Conservation (phyloP, 2,113 vertebrate genomes). For the Osmerus eperlanus region DNA sequence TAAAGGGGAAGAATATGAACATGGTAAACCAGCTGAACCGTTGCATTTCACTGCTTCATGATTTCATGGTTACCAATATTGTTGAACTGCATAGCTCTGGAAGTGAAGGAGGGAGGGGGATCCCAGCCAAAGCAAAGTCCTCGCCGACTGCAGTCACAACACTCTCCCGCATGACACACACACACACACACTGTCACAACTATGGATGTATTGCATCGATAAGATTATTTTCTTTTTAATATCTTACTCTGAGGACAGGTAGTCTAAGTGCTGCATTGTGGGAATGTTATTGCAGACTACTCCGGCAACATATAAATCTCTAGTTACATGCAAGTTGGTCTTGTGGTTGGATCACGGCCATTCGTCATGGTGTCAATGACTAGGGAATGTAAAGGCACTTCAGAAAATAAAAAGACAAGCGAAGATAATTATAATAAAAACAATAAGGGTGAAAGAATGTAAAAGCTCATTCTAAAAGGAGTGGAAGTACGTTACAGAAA, state of each 20-base stretch:
- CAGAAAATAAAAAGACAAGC: slow-evolving; percentile 65
- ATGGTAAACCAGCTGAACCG: slow-evolving; percentile 26
- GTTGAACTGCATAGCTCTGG: slow-evolving; percentile 19
- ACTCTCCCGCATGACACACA: slow-evolving; percentile 1
- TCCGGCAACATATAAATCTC: slow-evolving; percentile 30
- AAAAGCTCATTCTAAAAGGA: slow-evolving; percentile 32
- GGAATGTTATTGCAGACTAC: slow-evolving; percentile 59
- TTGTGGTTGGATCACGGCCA: background rate
- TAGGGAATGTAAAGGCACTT: slow-evolving; percentile 75
- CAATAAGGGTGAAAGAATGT: slow-evolving; percentile 28
- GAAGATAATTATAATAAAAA: slow-evolving; percentile 40
- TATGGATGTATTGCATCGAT: slow-evolving; percentile 39
- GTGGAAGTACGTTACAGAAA: slow-evolving; percentile 9
- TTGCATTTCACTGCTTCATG: slow-evolving; percentile 27
- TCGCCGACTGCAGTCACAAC: slow-evolving; percentile 27
- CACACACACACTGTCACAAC: slow-evolving; percentile 26
- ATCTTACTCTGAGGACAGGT: slow-evolving; percentile 17
- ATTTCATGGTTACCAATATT: slow-evolving; percentile 38
- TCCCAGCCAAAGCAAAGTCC: slow-evolving; percentile 37
- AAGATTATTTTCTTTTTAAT: slow-evolving; percentile 13
- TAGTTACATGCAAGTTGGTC: slow-evolving; percentile 43
- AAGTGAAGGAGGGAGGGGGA: background rate
- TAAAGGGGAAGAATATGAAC: slow-evolving; percentile 21
- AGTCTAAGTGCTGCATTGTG: slow-evolving; percentile 39
- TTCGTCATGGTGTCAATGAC: slow-evolving; percentile 30